Evolutionary conservation across 2,888 invertebrate genomes (phyloP).

Genomic region (Ichneumon xanthorius): DNA sequence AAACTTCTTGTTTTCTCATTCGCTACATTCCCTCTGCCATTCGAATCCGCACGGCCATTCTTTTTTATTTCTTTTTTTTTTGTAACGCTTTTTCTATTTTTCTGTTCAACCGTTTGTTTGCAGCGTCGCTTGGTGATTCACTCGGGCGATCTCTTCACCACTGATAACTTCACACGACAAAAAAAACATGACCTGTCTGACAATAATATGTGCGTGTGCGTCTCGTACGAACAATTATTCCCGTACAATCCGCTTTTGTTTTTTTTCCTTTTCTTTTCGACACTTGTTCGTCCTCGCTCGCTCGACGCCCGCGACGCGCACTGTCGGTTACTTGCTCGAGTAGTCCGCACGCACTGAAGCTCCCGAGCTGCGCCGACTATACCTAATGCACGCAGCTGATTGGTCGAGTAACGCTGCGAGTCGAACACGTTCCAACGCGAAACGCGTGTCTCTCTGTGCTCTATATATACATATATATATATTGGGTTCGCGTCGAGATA

Average conservation of each 20-base stretch:
- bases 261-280: not conserved
- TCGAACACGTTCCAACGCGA: not conserved
- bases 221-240: not conserved
- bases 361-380: slow-evolving; percentile 36
- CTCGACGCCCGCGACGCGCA: slow-evolving; percentile 1
- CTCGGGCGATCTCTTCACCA: too few species aligned
- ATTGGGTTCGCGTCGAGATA: slow-evolving; percentile 18
- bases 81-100: not conserved
- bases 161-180: not conserved
- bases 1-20: not conserved
- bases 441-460: slow-evolving; percentile 11
- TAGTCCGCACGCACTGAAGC: slow-evolving; percentile 60
- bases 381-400: slow-evolving; percentile 23
- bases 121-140: not conserved
- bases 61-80: not conserved
- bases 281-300: slow-evolving; percentile 12
- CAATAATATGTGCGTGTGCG: not conserved
- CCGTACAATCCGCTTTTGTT: not conserved
- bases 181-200: not conserved
- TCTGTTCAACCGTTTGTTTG: not conserved
- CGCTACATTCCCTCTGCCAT: not conserved
- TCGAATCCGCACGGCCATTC: not conserved
- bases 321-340: slow-evolving; percentile 21
- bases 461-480: not conserved
- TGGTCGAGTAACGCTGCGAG: not conserved